Evolutionary conservation across 2,797 vertebrate species (phyloP).

Genomic region (Gymnocypris eckloni): DNA sequence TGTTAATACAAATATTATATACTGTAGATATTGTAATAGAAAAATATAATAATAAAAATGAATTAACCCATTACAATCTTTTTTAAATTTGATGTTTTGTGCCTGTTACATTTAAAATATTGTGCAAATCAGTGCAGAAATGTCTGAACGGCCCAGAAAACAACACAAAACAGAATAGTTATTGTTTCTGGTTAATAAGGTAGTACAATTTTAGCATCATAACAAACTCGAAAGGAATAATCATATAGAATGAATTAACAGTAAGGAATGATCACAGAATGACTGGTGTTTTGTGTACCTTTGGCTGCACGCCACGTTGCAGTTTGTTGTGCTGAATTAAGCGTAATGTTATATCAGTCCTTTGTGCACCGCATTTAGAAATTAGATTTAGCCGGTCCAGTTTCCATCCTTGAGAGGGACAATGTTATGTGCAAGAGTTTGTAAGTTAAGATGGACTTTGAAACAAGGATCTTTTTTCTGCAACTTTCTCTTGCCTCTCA

Average conservation of each 20-base stretch:
- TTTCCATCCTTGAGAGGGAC: background rate
- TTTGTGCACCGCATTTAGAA: background rate
- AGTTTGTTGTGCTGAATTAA: background rate
- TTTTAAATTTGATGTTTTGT: background rate
- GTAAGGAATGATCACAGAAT: background rate
- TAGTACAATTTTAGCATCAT: background rate
- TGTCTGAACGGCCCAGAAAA: background rate
- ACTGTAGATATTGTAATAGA: background rate
- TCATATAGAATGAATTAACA: background rate
- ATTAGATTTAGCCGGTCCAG: background rate
- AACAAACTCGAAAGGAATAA: background rate
- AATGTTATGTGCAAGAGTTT: background rate
- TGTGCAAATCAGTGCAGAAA: background rate
- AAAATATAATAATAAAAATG: background rate
- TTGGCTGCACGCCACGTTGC: background rate
- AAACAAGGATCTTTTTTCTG: background rate
- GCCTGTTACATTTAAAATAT: background rate
- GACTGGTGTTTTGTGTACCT: conserved; percentile 9
- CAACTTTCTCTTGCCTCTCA: conserved; percentile 58
- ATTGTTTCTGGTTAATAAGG: background rate
- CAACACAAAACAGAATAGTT: background rate
- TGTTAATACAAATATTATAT: background rate
- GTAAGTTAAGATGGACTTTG: background rate
- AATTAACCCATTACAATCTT: background rate
- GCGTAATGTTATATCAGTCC: background rate